Base-by-base conservation (phyloP, 2,113 vertebrate species). In the Galeopterus variegatus region DNA sequence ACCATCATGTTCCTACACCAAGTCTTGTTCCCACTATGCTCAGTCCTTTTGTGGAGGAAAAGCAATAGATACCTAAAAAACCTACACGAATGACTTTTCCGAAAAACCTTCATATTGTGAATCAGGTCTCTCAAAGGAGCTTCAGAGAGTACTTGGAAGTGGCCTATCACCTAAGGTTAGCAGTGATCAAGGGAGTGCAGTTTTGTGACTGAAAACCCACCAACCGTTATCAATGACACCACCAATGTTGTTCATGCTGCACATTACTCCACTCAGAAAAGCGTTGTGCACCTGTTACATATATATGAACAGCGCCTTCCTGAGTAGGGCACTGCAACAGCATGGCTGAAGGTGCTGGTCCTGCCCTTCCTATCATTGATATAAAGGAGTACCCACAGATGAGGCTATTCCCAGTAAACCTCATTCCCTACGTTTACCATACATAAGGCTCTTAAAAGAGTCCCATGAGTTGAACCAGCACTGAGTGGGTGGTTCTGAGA, bases 271-370 rank as follows among this genome's bases (percentile, higher is more conserved):
- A 93, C 88, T 64, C 88, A 88, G 81, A 62, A 90, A 88, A 33
- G n/a, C 2, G 6, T 28, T 50, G 84, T 77, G 91, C 85, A 94
- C 31, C 45, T 45, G 1, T 31, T 1, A 10, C 41, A 13, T 7
- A 1, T 67, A 26, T 15, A 33, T 77, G 72, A 94, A 85, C 6
- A 19, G 54, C 18, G n/a, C 69, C 81, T 88, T 48, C 28, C 92
- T 94, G 89, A 96, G 76, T 77, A 80, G 8, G 7, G 82, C 48
- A 95, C 24, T 48, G 82, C 21, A 67, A 96, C 31, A 94, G 24
- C 1, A 14, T 54, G 15, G 4, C 33, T 75, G 65, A 56, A 62
- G 15, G 28, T n/a, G 36, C 33, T n/a, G 33, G 2, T 1, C 6
- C 21, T 48, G 24, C 17, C 41, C 10, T 73, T 69, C 18, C 56